Percentiles rank a stretch among this genome's conserved stretches.
phyloP scores from a whole-genome alignment of 1,140 invertebrate genomes.

The Cardiocondyla obscurior region DNA sequence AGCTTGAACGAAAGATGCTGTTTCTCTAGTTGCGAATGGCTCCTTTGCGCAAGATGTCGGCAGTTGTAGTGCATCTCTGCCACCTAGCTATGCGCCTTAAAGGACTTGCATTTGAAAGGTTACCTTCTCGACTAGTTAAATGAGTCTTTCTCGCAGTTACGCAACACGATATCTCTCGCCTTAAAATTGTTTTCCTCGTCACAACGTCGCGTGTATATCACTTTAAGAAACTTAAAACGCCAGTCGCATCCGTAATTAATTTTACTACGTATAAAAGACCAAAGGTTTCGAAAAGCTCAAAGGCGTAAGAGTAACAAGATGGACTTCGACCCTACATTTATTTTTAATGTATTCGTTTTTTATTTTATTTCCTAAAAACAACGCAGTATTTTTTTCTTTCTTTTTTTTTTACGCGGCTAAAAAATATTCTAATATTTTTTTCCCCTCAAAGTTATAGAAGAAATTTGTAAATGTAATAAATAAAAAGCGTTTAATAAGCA shows the following conservation, averaged over 20 bases:
- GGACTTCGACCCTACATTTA: not conserved
- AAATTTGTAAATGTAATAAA: no score
- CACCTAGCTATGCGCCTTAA: conserved; percentile 23
- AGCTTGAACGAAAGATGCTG: conserved; percentile 18
- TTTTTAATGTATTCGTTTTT: not conserved
- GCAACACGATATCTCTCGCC: conserved; percentile 18
- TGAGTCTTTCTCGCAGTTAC: conserved; percentile 11
- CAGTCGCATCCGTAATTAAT: not conserved
- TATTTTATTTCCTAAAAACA: not conserved
- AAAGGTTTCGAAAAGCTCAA: not conserved
- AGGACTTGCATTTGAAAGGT: conserved; percentile 39
- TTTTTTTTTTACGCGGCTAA: not conserved
- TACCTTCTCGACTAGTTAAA: conserved; percentile 33
- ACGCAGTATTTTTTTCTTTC: not conserved
- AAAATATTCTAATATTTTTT: not conserved
- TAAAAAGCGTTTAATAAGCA: no score
- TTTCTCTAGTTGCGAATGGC: conserved; percentile 7
- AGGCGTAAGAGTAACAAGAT: not conserved
- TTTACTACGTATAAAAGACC: not conserved
- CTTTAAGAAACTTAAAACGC: not conserved
- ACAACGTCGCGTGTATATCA: not conserved
- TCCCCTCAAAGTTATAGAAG: no score
- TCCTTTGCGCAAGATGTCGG: conserved; percentile 15
- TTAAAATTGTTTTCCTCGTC: not conserved
- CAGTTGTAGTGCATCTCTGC: conserved; percentile 35